Conservation (phyloP, 23 tunicate species). For the Halocynthia roretzi region DNA sequence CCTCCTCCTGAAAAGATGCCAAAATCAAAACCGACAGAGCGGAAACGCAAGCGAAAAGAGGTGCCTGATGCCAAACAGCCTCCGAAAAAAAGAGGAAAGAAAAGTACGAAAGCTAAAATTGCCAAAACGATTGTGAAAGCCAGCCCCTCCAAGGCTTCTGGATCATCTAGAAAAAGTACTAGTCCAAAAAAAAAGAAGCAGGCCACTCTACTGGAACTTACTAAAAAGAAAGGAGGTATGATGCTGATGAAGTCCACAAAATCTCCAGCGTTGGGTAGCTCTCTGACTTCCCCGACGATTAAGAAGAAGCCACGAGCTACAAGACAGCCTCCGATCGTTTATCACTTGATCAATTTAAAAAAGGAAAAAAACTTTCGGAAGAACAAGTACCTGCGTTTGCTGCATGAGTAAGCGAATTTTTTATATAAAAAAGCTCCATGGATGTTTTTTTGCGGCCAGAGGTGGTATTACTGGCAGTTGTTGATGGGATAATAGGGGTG, state of each 20-base stretch:
- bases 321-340: slow-evolving; percentile 51
- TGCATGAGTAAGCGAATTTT: too few species aligned
- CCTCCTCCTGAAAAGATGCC: too few species aligned
- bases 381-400: slow-evolving; percentile 31
- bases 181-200: slow-evolving; percentile 62
- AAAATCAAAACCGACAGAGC: too few species aligned
- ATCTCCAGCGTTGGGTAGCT: slow-evolving; percentile 11
- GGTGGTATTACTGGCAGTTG: too few species aligned
- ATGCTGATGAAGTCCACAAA: slow-evolving; percentile 24
- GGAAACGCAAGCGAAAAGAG: neutral
- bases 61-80: neutral
- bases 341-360: slow-evolving; percentile 40
- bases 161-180: slow-evolving; percentile 40
- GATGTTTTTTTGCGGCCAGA: too few species aligned
- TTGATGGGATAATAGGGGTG: too few species aligned
- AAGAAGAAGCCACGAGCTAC: slow-evolving; percentile 41
- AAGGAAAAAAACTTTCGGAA: slow-evolving; percentile 50
- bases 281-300: neutral
- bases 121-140: neutral
- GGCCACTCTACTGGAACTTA: slow-evolving; percentile 57
- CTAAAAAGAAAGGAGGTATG: slow-evolving; percentile 50
- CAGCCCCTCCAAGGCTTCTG: neutral
- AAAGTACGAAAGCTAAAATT: neutral
- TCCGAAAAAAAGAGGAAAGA: slow-evolving; percentile 1
- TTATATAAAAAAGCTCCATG: too few species aligned